Percentiles rank a stretch among this genome's conserved stretches.
These are phyloP conservation scores for Neodon shergylaensis DNA, from an alignment of 2,113 vertebrate species.

Conservation along the genomic window DNA sequence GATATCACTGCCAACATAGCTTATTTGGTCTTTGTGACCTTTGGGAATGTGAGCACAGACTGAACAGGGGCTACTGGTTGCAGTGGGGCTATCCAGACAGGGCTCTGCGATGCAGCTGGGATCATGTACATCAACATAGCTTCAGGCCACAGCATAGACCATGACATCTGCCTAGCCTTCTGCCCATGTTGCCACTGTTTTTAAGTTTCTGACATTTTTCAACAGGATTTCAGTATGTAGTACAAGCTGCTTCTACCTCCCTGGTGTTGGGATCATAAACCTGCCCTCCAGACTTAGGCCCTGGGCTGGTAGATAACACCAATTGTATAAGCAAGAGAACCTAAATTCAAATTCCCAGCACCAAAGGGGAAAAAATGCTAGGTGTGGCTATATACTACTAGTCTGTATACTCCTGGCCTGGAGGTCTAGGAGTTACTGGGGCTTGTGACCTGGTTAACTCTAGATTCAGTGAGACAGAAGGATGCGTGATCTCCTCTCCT, in stretches of 20 bases:
- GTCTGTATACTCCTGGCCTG: neutral
- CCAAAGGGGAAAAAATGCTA: neutral
- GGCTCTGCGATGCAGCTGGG: neutral
- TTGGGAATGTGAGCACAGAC: neutral
- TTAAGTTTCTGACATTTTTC: neutral
- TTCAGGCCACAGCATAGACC: neutral
- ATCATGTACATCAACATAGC: neutral
- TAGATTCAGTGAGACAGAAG: neutral
- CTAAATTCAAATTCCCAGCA: neutral
- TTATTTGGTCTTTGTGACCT: neutral
- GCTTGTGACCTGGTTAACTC: neutral
- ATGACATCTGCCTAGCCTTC: neutral
- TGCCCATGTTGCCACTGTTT: neutral
- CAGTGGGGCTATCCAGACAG: neutral
- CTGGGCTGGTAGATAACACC: neutral
- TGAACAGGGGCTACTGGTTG: neutral
- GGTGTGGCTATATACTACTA: too few relatives aligned
- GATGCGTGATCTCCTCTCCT: too few relatives aligned
- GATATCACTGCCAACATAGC: neutral
- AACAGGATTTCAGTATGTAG: neutral
- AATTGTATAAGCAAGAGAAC: neutral
- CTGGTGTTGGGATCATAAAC: neutral
- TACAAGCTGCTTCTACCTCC: neutral
- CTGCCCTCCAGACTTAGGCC: neutral
- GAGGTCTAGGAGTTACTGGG: neutral